These are phyloP conservation scores for Eumerus sabulonum DNA, from an alignment of 2,888 invertebrate genomes.

Conservation along the genomic window DNA sequence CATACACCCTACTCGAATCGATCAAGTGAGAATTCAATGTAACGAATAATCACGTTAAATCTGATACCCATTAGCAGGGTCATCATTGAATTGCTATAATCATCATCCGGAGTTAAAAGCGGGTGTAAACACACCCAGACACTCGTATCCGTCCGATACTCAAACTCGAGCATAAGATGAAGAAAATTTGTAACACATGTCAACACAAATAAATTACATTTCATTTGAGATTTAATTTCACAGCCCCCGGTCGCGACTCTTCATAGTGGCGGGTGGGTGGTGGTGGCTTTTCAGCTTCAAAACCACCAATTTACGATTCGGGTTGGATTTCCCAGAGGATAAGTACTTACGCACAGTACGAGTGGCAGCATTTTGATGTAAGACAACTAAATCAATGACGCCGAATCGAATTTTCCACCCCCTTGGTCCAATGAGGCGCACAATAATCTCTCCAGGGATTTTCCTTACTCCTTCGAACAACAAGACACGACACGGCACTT, in stretches of 20 bases:
- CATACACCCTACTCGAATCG: constrained; percentile 40
- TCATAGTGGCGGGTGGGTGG: constrained; percentile 29
- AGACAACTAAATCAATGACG: constrained; percentile 66
- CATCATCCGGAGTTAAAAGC: constrained; percentile 63
- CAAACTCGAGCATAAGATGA: constrained; percentile 39
- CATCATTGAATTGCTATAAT: constrained; percentile 65
- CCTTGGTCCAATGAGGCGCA: constrained; percentile 65
- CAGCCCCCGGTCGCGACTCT: constrained; percentile 35
- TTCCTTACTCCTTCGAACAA: constrained; percentile 13
- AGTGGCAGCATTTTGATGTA: constrained; percentile 60
- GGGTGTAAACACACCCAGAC: constrained; percentile 61
- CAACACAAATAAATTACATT: constrained; percentile 72
- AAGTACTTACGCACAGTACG: constrained; percentile 50
- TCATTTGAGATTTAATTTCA: constrained; percentile 70
- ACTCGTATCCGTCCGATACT: constrained; percentile 51
- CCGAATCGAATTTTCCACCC: constrained; percentile 68
- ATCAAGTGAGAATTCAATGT: constrained; percentile 68
- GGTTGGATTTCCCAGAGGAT: constrained; percentile 67
- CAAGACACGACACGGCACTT: constrained; percentile 43
- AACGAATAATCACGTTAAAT: constrained; percentile 69
- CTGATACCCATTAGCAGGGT: constrained; percentile 70
- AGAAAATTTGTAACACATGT: constrained; percentile 72
- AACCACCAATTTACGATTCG: constrained; percentile 68
- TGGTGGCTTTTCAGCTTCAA: constrained; percentile 64
- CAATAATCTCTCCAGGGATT: constrained; percentile 66